Conservation (phyloP, 2,113 vertebrate species). For the Chaetodon auriga region DNA sequence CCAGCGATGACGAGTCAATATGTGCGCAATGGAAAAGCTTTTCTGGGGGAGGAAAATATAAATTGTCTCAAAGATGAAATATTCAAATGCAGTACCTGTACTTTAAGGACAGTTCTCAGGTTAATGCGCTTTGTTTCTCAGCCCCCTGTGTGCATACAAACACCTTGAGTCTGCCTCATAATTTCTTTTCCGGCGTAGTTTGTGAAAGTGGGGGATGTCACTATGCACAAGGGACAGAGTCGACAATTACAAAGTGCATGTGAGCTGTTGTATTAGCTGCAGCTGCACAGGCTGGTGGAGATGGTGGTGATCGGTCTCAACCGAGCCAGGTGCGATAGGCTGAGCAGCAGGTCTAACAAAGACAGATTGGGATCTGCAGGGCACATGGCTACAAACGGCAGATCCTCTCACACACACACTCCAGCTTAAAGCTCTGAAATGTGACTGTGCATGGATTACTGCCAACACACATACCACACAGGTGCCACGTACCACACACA, state of each 20-base stretch:
- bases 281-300: slow-evolving; percentile 66
- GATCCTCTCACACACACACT: slow-evolving; percentile 59
- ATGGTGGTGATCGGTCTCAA: slow-evolving; percentile 80
- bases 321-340: slow-evolving; percentile 65
- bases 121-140: neutral
- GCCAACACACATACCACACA: slow-evolving; percentile 51
- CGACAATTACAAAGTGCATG: slow-evolving; percentile 78
- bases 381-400: slow-evolving; percentile 61
- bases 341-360: slow-evolving; percentile 76
- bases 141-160: neutral
- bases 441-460: slow-evolving; percentile 62
- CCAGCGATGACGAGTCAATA: neutral
- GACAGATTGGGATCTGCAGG: slow-evolving; percentile 80
- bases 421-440: slow-evolving; percentile 58
- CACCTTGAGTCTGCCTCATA: slow-evolving; percentile 5
- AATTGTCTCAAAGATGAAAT: neutral
- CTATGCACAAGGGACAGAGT: slow-evolving; percentile 25
- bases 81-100: neutral
- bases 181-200: slow-evolving; percentile 8
- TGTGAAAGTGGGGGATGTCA: neutral
- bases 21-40: neutral
- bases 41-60: neutral
- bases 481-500: slow-evolving; percentile 48
- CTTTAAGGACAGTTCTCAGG: neutral
- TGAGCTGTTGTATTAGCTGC: slow-evolving; percentile 67